phyloP scores from a whole-genome alignment of 1,140 invertebrate genomes.

The Pseudoatta argentina region DNA sequence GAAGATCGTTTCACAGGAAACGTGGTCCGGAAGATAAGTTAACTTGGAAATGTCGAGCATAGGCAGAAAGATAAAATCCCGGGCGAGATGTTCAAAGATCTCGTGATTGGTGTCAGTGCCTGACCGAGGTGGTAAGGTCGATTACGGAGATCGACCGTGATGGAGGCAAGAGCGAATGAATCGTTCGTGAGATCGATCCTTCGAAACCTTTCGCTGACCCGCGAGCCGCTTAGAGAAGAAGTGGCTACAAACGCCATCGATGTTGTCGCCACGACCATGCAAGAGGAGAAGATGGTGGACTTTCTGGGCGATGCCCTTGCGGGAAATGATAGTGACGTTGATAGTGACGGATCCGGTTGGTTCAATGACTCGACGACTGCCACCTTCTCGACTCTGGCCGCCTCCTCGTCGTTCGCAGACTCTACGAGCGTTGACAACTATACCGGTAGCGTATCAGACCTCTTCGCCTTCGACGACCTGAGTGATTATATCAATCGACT shows the following conservation, averaged over 20 bases:
- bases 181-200: conserved; percentile 57
- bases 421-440: conserved; percentile 80
- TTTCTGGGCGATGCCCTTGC: conserved; percentile 40
- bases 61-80: conserved; percentile 50
- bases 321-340: conserved; percentile 34
- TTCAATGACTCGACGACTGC: conserved; percentile 72
- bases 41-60: conserved; percentile 50
- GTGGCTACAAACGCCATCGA: conserved; percentile 28
- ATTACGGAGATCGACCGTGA: conserved; percentile 39
- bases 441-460: conserved; percentile 80
- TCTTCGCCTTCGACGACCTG: conserved; percentile 84
- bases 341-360: conserved; percentile 71
- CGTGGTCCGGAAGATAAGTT: neutral
- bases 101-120: conserved; percentile 70
- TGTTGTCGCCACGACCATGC: conserved; percentile 26
- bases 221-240: conserved; percentile 9
- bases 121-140: conserved; percentile 63
- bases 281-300: conserved; percentile 44
- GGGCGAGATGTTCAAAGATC: conserved; percentile 70
- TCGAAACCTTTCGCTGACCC: conserved; percentile 54
- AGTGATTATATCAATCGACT: conserved; percentile 83
- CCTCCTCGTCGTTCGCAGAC: conserved; percentile 38
- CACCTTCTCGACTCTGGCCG: conserved; percentile 44
- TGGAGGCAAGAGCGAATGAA: conserved; percentile 52
- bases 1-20: conserved; percentile 9